These are phyloP conservation scores for Botia almorhae DNA, from an alignment of 2,797 vertebrate genomes.

Conservation along the genomic window DNA sequence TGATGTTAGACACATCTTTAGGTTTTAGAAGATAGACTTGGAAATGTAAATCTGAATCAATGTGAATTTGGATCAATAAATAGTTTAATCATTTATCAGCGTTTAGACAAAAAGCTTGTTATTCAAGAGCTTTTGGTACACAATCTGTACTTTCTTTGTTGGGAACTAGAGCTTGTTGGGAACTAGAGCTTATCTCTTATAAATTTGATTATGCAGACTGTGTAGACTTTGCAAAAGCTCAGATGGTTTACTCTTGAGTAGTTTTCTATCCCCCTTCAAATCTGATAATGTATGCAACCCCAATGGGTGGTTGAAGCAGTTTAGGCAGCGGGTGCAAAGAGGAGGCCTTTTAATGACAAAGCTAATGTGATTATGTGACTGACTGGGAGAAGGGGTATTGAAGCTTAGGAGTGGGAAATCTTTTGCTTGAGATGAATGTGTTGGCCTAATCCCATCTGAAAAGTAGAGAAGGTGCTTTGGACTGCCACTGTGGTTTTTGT, in stretches of 20 bases:
- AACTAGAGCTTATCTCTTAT: constrained; percentile 17
- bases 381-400: constrained; percentile 93
- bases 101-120: too few relatives aligned
- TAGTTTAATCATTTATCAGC: too few relatives aligned
- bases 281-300: constrained; percentile 77
- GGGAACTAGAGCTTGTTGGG: too few relatives aligned
- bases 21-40: too few relatives aligned
- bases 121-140: too few relatives aligned
- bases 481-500: constrained; percentile 71
- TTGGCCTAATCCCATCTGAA: constrained; percentile 98
- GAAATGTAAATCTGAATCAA: too few relatives aligned
- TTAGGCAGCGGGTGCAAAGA: constrained; percentile 93
- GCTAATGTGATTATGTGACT: constrained; percentile 99
- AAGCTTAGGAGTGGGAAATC: constrained; percentile 94
- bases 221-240: not conserved
- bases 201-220: not conserved
- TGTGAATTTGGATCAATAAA: too few relatives aligned
- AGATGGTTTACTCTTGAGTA: not conserved
- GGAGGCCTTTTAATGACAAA: constrained; percentile 97
- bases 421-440: constrained; percentile 99
- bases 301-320: constrained; percentile 97
- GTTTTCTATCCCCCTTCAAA: constrained; percentile 49
- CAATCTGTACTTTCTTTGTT: too few relatives aligned
- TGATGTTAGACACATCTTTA: too few relatives aligned
- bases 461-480: constrained; percentile 94